A percentile compares a stretch with the other conserved stretches of the same genome.
phyloP scores from a whole-genome alignment of 2,797 vertebrate genomes.

The Heteromormyrus szaboi region DNA sequence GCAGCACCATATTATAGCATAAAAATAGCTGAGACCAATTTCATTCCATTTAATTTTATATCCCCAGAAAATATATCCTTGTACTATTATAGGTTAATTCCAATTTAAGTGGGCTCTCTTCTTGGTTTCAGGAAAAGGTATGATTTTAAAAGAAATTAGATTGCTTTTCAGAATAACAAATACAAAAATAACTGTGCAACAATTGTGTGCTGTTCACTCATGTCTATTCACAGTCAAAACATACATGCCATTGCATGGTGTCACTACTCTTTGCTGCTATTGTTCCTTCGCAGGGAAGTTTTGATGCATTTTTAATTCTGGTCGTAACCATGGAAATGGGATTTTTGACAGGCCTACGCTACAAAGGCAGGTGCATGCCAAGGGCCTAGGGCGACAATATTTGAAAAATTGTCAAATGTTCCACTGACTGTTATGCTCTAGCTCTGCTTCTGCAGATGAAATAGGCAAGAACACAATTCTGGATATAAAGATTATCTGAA shows the following conservation, averaged over 20 bases:
- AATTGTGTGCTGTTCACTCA: constrained; percentile 43
- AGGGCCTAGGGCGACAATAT: constrained; percentile 53
- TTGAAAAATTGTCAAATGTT: constrained; percentile 51
- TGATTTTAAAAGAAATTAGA: constrained; percentile 38
- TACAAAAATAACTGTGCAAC: constrained; percentile 23
- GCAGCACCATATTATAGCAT: neutral
- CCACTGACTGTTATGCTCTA: constrained; percentile 36
- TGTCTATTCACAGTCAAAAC: constrained; percentile 41
- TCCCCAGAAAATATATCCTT: constrained; percentile 52
- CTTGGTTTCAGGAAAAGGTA: constrained; percentile 48
- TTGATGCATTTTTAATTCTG: constrained; percentile 60
- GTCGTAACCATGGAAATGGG: constrained; percentile 54
- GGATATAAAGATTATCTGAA: constrained; percentile 27
- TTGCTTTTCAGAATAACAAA: constrained; percentile 4
- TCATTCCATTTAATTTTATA: constrained; percentile 62
- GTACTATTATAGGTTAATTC: constrained; percentile 49
- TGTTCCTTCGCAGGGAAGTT: constrained; percentile 46
- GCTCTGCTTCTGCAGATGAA: constrained; percentile 14
- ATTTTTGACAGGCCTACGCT: constrained; percentile 31
- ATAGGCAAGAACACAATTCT: constrained; percentile 48
- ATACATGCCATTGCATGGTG: constrained; percentile 28
- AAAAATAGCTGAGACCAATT: constrained; percentile 26
- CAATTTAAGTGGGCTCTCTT: constrained; percentile 42
- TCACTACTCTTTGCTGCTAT: constrained; percentile 41
- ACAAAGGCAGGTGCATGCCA: constrained; percentile 51